Base-by-base conservation (phyloP, 92 coral and sea anemone species). In the Hydrozoanthus gracilis region DNA sequence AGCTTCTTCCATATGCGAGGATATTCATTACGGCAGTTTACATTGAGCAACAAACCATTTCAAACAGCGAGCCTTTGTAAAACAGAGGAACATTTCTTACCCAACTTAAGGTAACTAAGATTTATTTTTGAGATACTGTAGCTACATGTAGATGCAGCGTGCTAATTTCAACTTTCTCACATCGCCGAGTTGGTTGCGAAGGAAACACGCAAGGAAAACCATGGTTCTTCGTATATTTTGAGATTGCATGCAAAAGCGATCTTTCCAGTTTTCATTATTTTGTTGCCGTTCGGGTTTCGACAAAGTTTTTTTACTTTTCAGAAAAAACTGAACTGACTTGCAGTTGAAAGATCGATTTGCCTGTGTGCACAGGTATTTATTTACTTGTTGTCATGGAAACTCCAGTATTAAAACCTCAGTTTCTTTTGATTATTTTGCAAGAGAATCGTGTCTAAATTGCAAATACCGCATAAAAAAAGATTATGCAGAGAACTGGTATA, bases 121-220 rank as follows among this genome's bases (percentile, higher is more conserved):
- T 54, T 54, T 54, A 54, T 54, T 54, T 54, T 54, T 54, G 60
- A 0, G 0, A 2, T 54, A 54, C 60, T 54, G 60, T 54, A 13
- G 60, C 60, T 54, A 54, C 60, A 54, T 54, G 60, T 54, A 54
- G 60, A 54, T 64, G 70, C 70, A 64, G 70, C 70, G 70, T 64
- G 70, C 70, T 64, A 64, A 64, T 64, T 64, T 64, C 70, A 64
- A 64, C 70, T 64, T 64, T 64, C 70, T 64, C 70, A 64, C 70
- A 64, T 64, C 70, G 70, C 70, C 70, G 70, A 64, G 70, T 64
- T 2, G 70, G 70, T 64, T 0, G n/a, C 70, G 70, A 64, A 64
- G 70, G 2, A 64, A 64, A 64, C 70, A 64, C 70, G 70, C 70
- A 64, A 64, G 70, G 70, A 64, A 64, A 64, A 64, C 70, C 70